phyloP scores from a whole-genome alignment of 2,888 invertebrate species.

The Andrena flavipes region DNA sequence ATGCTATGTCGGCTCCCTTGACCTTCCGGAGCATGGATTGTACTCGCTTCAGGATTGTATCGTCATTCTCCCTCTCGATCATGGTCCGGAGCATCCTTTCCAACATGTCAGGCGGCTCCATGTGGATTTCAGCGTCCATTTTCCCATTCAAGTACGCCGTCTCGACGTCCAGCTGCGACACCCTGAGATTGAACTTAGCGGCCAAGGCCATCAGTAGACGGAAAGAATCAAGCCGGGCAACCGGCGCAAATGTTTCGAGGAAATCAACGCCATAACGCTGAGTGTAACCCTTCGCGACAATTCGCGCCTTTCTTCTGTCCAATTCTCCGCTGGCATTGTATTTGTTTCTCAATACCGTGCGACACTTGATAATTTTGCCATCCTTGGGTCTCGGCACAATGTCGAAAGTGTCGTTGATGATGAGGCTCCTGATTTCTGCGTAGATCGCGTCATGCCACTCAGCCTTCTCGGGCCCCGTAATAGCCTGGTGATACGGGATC shows the following conservation, averaged over 20 bases:
- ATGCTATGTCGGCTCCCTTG: neutral
- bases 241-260: slow-evolving; percentile 57
- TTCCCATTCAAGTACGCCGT: neutral
- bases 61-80: neutral
- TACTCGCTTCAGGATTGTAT: neutral
- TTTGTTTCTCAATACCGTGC: slow-evolving; percentile 56
- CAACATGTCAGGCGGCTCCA: neutral
- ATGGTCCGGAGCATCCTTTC: neutral
- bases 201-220: slow-evolving; percentile 49
- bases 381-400: slow-evolving; percentile 41
- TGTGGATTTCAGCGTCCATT: neutral
- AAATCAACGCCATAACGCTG: slow-evolving; percentile 61
- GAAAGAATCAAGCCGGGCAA: slow-evolving; percentile 43
- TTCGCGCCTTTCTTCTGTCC: slow-evolving; percentile 52
- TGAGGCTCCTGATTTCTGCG: slow-evolving; percentile 28
- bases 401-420: slow-evolving; percentile 48
- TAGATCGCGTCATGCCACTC: slow-evolving; percentile 42
- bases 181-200: neutral
- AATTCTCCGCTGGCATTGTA: slow-evolving; percentile 45
- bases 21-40: neutral
- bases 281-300: slow-evolving; percentile 59
- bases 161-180: neutral
- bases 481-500: slow-evolving; percentile 35
- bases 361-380: slow-evolving; percentile 36
- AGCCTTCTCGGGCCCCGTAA: slow-evolving; percentile 19